Evolutionary conservation across 2,888 invertebrate species (phyloP), one percentile per base, ranked within the genome.

Genomic region (Tenthredo livida): DNA sequence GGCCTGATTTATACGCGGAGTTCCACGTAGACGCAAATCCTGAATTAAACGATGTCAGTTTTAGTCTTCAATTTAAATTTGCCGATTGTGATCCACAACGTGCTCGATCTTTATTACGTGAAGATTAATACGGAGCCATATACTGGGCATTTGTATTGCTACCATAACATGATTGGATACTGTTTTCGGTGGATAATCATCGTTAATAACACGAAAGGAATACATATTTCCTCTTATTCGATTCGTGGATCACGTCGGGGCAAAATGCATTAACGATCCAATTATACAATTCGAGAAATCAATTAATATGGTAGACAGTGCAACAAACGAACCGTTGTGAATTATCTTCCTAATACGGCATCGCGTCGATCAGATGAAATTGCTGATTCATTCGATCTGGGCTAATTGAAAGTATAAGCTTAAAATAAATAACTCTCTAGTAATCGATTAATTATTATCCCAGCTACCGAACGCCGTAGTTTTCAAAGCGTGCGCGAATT

Each of bases 401-500:
- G 90, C 88, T 90, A 91, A 90, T 91, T 90, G 90, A 90, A 88
- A 89, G 88, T 88, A 90, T 88, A 90, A 90, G 82, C 87, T 83
- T 88, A 85, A 88, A 89, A 89, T 87, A 88, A 89, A 89, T 90
- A 90, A 87, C 88, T 84, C 89, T 61, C 89, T 87, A 80, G 85
- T 87, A 89, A 89, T 89, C 88, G 88, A 89, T 88, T 87, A 89
- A 88, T 88, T 61, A 84, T 83, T 87, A 86, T 86, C 87, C 84
- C 87, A 82, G 86, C 86, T 87, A 87, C 84, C 84, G 83, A 61
- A 43, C 50, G 47, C 73, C 73, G 78, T 33, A 12, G n/a, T 15
- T 29, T 67, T 47, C 33, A 37, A 54, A 47, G 47, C 83, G 67
- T 83, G 50, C 67, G 65, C 67, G 67, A 67, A 83, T 33, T 83